These are phyloP conservation scores for Edolisoma coerulescens DNA, from an alignment of 2,113 vertebrate genomes.

Conservation along the genomic window DNA sequence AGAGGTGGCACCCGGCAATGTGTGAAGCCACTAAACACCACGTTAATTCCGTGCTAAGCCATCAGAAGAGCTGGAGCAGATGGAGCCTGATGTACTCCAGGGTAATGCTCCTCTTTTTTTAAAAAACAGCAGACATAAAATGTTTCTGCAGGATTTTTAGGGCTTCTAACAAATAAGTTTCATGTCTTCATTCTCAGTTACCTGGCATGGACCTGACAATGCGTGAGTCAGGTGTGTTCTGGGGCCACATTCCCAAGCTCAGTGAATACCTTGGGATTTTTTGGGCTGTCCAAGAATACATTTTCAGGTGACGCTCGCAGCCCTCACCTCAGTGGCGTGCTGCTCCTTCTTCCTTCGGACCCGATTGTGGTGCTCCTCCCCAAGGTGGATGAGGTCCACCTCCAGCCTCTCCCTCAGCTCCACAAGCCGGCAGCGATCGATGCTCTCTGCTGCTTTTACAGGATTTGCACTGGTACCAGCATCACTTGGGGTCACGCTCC, in stretches of 20 bases:
- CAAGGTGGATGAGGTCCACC: conserved; percentile 75
- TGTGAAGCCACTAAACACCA: neutral
- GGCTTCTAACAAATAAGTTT: neutral
- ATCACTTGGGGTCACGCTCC: conserved; percentile 33
- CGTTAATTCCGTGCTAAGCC: neutral
- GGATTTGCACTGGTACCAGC: neutral
- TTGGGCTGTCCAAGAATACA: neutral
- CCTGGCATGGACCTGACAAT: neutral
- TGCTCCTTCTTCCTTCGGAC: conserved; percentile 87
- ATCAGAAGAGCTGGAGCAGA: neutral
- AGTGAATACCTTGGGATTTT: neutral
- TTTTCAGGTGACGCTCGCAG: neutral
- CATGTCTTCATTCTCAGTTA: neutral
- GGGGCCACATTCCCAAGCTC: neutral
- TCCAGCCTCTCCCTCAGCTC: conserved; percentile 84
- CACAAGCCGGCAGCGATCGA: neutral
- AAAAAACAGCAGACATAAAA: neutral
- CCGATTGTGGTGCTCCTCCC: conserved; percentile 74
- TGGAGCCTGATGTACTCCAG: neutral
- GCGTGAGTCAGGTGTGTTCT: neutral
- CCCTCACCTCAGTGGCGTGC: conserved; percentile 80
- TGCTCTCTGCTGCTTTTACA: conserved; percentile 10
- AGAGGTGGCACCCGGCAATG: neutral
- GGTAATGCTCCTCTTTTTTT: neutral
- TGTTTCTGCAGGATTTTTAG: neutral